Conservation (phyloP, 2,888 invertebrate genomes). For the Heteromyza rotundicornis region DNA sequence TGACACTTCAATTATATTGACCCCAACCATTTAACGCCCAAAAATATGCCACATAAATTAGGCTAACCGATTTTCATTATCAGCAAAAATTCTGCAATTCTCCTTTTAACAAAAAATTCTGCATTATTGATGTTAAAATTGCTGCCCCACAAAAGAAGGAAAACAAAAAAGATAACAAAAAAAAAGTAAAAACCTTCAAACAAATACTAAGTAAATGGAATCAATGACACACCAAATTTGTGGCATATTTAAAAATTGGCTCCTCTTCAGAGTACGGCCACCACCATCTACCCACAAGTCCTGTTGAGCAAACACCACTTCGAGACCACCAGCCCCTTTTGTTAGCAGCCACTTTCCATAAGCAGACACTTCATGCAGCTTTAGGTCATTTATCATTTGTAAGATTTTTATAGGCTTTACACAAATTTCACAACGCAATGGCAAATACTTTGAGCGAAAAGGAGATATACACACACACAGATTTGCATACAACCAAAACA, state of each 20-base stretch:
- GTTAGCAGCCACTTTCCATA: neutral
- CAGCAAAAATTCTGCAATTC: no score
- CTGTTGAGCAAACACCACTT: neutral
- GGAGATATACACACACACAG: no score
- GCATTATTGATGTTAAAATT: no score
- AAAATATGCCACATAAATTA: no score
- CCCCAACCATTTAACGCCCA: no score
- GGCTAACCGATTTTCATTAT: no score
- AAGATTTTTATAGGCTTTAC: constrained; percentile 33
- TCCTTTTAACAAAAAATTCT: no score
- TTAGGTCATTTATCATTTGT: constrained; percentile 36
- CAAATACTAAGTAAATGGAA: constrained; percentile 1
- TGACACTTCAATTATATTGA: no score
- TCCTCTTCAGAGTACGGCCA: neutral
- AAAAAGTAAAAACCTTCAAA: neutral
- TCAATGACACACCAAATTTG: constrained; percentile 16
- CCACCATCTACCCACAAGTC: neutral
- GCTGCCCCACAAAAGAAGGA: no score
- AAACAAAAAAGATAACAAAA: neutral
- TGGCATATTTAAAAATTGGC: constrained; percentile 11
- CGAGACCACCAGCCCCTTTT: neutral
- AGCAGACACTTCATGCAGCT: constrained; percentile 5
- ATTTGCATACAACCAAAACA: no score
- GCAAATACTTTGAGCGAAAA: no score
- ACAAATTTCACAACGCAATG: constrained; percentile 19